phyloP scores from a whole-genome alignment of 2,888 invertebrate species.

The Thalpophila matura region DNA sequence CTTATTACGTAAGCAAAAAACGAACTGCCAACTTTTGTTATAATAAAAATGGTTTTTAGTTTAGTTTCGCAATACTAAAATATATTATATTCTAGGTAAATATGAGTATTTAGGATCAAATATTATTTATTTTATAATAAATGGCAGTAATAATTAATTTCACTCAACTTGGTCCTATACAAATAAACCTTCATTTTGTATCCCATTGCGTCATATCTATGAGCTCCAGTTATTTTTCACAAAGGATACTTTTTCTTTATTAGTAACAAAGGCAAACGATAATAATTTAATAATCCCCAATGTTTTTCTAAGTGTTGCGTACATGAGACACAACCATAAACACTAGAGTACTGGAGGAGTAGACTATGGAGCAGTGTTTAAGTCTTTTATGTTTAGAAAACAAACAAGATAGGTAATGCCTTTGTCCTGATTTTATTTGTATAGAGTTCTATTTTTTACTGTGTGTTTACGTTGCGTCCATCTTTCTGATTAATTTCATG shows the following conservation, averaged over 20 bases:
- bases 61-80: not conserved
- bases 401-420: constrained; percentile 11
- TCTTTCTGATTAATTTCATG: constrained; percentile 18
- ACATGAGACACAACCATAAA: constrained; percentile 1
- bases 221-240: constrained; percentile 9
- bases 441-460: constrained; percentile 23
- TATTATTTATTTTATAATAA: not conserved
- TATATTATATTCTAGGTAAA: constrained; percentile 13
- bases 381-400: constrained; percentile 9
- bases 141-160: not conserved
- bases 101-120: not conserved
- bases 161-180: not conserved
- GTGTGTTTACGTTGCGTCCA: constrained; percentile 13
- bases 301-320: not conserved
- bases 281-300: not conserved
- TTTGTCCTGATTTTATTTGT: constrained; percentile 23
- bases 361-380: not conserved
- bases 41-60: constrained; percentile 1
- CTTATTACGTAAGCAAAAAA: constrained; percentile 25
- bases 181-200: not conserved
- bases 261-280: not conserved
- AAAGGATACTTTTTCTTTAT: not conserved
- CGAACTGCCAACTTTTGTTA: not conserved
- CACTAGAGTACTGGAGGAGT: constrained; percentile 1
- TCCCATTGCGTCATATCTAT: not conserved